phyloP scores from a whole-genome alignment of 1,140 invertebrate genomes.

The Glomeris maerens region DNA sequence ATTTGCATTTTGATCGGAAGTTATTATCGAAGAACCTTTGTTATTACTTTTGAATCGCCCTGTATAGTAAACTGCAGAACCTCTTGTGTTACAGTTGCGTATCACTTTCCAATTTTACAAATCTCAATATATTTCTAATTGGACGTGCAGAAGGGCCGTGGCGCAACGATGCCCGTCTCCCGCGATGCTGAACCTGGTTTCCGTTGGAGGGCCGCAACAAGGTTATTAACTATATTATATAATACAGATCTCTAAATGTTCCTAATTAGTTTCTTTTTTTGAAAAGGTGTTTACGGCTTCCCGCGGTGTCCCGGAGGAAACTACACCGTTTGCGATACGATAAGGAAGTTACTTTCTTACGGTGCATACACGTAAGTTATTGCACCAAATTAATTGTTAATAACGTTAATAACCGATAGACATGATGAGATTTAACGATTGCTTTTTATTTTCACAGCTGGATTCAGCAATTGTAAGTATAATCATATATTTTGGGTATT shows the following conservation, averaged over 20 bases:
- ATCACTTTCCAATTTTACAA: no score
- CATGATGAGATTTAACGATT: no score
- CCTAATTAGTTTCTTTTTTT: background rate
- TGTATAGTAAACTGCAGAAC: no score
- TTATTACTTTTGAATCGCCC: no score
- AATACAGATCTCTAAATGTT: conserved; percentile 2
- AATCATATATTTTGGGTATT: background rate
- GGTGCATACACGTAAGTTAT: conserved; percentile 79
- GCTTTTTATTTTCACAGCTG: conserved; percentile 39
- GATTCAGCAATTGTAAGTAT: conserved; percentile 43
- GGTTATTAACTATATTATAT: conserved; percentile 31
- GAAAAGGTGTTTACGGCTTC: conserved; percentile 51
- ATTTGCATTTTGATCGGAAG: no score
- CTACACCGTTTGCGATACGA: conserved; percentile 55
- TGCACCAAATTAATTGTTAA: no score
- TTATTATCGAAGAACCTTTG: no score
- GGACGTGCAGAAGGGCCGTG: conserved; percentile 71
- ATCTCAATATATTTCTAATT: no score
- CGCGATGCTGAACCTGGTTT: conserved; percentile 71
- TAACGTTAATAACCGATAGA: no score
- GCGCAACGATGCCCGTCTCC: conserved; percentile 80
- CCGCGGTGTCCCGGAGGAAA: conserved; percentile 42
- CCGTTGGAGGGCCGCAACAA: conserved; percentile 93
- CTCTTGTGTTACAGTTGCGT: no score
- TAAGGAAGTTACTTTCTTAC: conserved; percentile 62